Evolutionary conservation across 2,113 vertebrate species (phyloP).

Genomic region (Brachypodius melanocephalos): DNA sequence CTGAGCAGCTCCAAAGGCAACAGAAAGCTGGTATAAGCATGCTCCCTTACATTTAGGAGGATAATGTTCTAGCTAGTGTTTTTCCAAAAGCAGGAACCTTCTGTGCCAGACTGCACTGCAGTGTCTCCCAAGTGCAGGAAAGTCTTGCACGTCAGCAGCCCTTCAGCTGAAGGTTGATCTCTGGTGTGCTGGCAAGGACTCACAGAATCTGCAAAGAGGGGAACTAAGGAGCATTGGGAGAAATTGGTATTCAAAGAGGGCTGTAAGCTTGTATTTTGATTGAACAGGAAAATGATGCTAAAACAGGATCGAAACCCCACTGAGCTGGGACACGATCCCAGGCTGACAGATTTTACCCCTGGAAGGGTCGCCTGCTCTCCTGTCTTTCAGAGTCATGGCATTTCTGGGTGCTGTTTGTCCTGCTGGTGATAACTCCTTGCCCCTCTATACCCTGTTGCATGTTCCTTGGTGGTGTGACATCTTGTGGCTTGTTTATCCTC

Average conservation of each 20-base stretch:
- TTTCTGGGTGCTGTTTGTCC: constrained; percentile 78
- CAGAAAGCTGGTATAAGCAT: background rate
- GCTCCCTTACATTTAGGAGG: background rate
- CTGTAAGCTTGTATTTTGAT: constrained; percentile 9
- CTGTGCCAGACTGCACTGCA: constrained; percentile 49
- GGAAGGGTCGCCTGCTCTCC: constrained; percentile 54
- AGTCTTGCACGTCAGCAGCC: constrained; percentile 22
- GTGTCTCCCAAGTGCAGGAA: background rate
- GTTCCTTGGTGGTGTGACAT: constrained; percentile 3
- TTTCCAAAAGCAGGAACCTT: constrained; percentile 36
- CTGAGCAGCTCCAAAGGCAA: background rate
- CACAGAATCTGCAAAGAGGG: background rate
- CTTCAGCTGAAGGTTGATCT: constrained; percentile 1
- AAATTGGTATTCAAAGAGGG: constrained; percentile 9
- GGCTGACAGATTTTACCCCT: constrained; percentile 23
- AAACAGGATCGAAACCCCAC: background rate
- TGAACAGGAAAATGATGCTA: constrained; percentile 1
- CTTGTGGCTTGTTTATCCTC: background rate
- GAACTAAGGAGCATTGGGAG: background rate
- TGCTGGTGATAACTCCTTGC: constrained; percentile 46
- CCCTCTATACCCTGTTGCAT: constrained; percentile 18
- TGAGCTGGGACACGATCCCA: background rate
- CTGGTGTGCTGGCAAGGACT: constrained; percentile 23
- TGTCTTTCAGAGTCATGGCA: constrained; percentile 72
- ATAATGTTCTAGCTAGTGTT: background rate